Base-by-base conservation (phyloP, 2,888 invertebrate genomes). In the Eupithecia centaureata region DNA sequence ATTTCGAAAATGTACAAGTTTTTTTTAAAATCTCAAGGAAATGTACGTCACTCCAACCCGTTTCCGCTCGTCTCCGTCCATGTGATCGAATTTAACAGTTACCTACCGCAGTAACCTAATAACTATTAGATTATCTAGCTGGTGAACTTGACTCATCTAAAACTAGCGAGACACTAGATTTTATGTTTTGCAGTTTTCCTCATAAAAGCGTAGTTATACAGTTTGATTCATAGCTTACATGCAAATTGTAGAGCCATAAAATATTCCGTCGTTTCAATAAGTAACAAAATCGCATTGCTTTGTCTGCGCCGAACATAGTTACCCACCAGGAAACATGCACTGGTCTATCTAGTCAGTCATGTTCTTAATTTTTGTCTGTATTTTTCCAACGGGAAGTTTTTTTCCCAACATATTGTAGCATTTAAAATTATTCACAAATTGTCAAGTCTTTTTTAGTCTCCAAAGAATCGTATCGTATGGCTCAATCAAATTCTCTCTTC, bases 1-100 rank as follows among this genome's bases (percentile, higher is more conserved):
- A 47, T 27, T 15, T 27, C 27, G 52, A 27, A 52, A 27, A 56
- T 2, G 13, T 30, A 10, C 1, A n/a, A 56, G 27, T 30, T 56
- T 56, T 56, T 13, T 1, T n/a, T 15, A 54, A 28, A 54, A 28
- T 28, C 54, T 54, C 54, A 56, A 56, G 56, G 56, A 56, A 56
- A 56, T 56, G 56, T 56, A 28, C 27, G 30, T 56, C 56, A 54
- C n/a, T 54, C 54, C 27, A 27, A 27, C 30, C 56, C 56, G 63
- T 63, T 33, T 56, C 56, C 56, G 56, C 18, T 30, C 56, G n/a
- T 56, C 3, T 56, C 18, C 10, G 28, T 30, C 13, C 56, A 28
- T 30, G 27, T n/a, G 28, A 56, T 30, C n/a, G 18, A 22, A 47
- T 18, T 47, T 47, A 22, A 22, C 47, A 18, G 30, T 30, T 56